Evolutionary conservation across 2,797 vertebrate species (phyloP).

Genomic region (Sebastes glaucus): DNA sequence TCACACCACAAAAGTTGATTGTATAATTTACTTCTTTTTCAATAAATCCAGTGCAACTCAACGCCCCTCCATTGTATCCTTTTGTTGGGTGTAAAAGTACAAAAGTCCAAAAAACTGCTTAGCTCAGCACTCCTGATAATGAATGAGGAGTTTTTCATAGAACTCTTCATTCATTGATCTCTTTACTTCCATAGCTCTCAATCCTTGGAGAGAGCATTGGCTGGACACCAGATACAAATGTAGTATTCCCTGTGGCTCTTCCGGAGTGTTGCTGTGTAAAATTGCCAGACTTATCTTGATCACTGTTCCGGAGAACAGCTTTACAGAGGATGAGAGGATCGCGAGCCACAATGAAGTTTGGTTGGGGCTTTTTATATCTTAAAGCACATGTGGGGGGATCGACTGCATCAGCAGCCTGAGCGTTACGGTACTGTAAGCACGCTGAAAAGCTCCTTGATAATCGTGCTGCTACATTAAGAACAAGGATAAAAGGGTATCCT

Average conservation of each 20-base stretch:
- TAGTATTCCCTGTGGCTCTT: constrained; percentile 11
- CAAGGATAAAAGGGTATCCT: constrained; percentile 42
- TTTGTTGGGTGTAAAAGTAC: background rate
- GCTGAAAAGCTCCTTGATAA: constrained; percentile 34
- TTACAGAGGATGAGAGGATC: constrained; percentile 50
- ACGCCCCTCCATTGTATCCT: background rate
- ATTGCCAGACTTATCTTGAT: constrained; percentile 66
- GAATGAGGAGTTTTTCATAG: background rate
- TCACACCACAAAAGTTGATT: constrained; percentile 2
- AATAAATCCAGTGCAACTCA: constrained; percentile 6
- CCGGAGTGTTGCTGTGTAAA: constrained; percentile 48
- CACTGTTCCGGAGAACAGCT: constrained; percentile 52
- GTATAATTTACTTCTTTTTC: constrained; percentile 3
- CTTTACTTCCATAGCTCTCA: background rate
- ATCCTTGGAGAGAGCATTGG: background rate
- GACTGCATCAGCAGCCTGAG: constrained; percentile 19
- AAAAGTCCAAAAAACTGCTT: constrained; percentile 13
- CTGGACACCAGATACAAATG: constrained; percentile 22
- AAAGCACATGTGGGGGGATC: constrained; percentile 32
- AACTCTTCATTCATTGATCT: background rate
- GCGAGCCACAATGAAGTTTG: constrained; percentile 24
- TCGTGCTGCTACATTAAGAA: constrained; percentile 44
- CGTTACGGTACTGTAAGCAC: background rate
- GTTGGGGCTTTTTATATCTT: constrained; percentile 53
- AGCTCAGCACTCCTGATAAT: constrained; percentile 7